Conservation (phyloP, 1,140 invertebrate species). For the Maconellicoccus hirsutus region DNA sequence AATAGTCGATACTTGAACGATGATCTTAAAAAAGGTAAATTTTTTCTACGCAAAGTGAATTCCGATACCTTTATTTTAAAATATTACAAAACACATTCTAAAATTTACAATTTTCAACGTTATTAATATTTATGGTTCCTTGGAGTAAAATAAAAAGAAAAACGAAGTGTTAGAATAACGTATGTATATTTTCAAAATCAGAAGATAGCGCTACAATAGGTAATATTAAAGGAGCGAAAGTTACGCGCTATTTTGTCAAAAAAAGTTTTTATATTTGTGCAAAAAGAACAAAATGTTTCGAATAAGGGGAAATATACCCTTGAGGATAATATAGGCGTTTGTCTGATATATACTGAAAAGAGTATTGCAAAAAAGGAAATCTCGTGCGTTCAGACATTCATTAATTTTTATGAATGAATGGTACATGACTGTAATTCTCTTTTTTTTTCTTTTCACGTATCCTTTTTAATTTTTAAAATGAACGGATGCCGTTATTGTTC, state of each 20-base stretch:
- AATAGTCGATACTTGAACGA: too few relatives aligned
- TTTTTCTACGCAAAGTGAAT: too few relatives aligned
- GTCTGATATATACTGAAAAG: constrained; percentile 10
- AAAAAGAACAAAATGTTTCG: constrained; percentile 14
- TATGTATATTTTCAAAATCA: constrained; percentile 10
- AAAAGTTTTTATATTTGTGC: background rate
- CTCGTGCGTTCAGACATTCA: background rate
- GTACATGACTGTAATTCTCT: constrained; percentile 3
- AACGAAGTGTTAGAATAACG: background rate
- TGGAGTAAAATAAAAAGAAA: constrained; percentile 3
- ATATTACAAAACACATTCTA: background rate
- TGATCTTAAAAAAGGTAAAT: too few relatives aligned
- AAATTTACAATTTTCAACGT: background rate
- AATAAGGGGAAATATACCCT: constrained; percentile 18
- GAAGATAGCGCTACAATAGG: background rate
- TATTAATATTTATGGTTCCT: constrained; percentile 16
- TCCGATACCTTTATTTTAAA: too few relatives aligned
- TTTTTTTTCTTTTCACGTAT: background rate
- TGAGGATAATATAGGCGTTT: constrained; percentile 9
- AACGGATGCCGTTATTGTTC: background rate
- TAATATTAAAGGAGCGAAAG: background rate
- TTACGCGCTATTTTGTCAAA: constrained; percentile 17
- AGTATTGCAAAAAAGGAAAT: constrained; percentile 5
- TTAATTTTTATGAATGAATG: constrained; percentile 17
- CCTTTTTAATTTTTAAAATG: constrained; percentile 11